A percentile compares a stretch with the other conserved stretches of the same genome.
phyloP scores from a whole-genome alignment of 2,888 invertebrate species.

The Dendrolimus pini region DNA sequence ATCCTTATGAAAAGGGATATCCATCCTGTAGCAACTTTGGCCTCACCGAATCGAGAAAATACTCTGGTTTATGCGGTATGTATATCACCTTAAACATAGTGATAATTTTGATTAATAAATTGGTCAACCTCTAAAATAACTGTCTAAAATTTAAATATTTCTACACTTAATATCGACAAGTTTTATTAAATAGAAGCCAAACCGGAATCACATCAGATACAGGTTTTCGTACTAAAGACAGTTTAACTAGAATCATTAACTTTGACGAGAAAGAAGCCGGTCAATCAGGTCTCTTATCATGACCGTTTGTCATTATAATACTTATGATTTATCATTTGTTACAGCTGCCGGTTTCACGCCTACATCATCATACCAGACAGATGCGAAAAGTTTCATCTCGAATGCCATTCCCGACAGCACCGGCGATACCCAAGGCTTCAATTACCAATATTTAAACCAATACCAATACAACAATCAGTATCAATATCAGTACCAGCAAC shows the following conservation, averaged over 20 bases:
- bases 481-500: conserved; percentile 50
- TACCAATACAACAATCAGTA: conserved; percentile 58
- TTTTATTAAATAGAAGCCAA: not conserved
- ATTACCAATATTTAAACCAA: conserved; percentile 54
- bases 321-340: conserved; percentile 28
- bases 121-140: not conserved
- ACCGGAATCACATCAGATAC: not conserved
- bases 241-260: not conserved
- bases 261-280: not conserved
- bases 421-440: conserved; percentile 51
- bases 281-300: not conserved
- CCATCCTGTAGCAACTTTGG: conserved; percentile 84
- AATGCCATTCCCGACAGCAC: conserved; percentile 75
- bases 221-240: not conserved
- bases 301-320: conserved; percentile 6
- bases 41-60: conserved; percentile 82
- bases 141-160: not conserved
- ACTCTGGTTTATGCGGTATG: conserved; percentile 87
- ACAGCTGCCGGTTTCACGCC: conserved; percentile 59
- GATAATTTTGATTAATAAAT: not conserved
- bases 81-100: conserved; percentile 23
- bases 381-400: conserved; percentile 68
- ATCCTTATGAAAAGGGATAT: conserved; percentile 85
- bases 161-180: not conserved
- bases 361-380: conserved; percentile 59